These are phyloP conservation scores for Halisarca cf. caerulea DNA, from an alignment of 37 sponge, comb jelly and placozoan species.

Conservation along the genomic window DNA sequence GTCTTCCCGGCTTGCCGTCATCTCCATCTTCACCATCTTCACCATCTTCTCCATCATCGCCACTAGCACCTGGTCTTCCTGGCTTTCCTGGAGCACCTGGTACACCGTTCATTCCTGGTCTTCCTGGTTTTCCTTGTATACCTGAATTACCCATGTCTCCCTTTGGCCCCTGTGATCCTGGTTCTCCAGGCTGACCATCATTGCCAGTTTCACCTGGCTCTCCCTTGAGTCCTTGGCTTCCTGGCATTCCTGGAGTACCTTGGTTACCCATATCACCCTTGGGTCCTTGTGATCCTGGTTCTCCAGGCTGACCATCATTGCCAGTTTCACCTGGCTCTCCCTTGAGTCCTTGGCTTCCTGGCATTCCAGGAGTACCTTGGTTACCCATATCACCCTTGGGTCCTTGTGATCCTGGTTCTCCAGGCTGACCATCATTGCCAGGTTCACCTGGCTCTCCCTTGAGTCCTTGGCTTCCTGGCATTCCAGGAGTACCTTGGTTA, in stretches of 20 bases:
- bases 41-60: background rate
- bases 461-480: background rate
- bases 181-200: background rate
- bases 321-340: background rate
- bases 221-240: background rate
- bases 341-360: background rate
- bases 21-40: constrained; percentile 5
- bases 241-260: too few relatives aligned
- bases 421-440: background rate
- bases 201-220: background rate
- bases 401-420: background rate
- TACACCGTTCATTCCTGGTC: too few relatives aligned
- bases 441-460: background rate
- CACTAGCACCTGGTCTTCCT: background rate
- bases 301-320: background rate
- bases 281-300: too few relatives aligned
- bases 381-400: too few relatives aligned
- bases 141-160: too few relatives aligned
- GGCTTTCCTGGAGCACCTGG: background rate
- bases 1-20: background rate
- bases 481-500: too few relatives aligned
- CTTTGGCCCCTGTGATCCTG: too few relatives aligned
- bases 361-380: too few relatives aligned
- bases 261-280: too few relatives aligned
- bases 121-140: too few relatives aligned